Conservation (phyloP, 2,113 vertebrate species). For the Mormyrus lacerda region DNA sequence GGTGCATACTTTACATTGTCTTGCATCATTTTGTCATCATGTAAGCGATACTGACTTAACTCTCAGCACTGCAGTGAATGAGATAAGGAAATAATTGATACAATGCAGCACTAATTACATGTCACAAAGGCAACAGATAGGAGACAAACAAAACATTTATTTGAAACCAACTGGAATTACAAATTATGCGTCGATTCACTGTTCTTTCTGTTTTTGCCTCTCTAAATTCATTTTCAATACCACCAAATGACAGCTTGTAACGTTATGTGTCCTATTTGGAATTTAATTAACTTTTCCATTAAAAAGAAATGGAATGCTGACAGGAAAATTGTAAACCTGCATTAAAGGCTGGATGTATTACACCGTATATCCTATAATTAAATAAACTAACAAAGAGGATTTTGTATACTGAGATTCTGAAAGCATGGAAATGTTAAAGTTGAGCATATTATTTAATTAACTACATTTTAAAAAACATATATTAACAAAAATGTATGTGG, state of each 20-base stretch:
- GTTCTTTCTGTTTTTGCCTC: neutral
- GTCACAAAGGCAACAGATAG: neutral
- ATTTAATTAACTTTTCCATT: constrained; percentile 3
- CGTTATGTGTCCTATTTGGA: neutral
- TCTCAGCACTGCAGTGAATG: neutral
- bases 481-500: neutral
- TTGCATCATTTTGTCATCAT: constrained; percentile 6
- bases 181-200: neutral
- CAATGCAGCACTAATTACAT: neutral
- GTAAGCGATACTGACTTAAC: neutral
- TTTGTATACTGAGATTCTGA: neutral
- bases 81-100: neutral
- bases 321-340: neutral
- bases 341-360: neutral
- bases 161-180: neutral
- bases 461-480: constrained; percentile 1
- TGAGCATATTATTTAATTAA: neutral
- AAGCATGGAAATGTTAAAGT: neutral
- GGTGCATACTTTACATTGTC: neutral
- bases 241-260: neutral
- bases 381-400: neutral
- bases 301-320: neutral
- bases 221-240: neutral
- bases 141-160: neutral
- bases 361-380: neutral